These are phyloP conservation scores for Lagria hirta DNA, from an alignment of 2,888 invertebrate species.

Conservation along the genomic window DNA sequence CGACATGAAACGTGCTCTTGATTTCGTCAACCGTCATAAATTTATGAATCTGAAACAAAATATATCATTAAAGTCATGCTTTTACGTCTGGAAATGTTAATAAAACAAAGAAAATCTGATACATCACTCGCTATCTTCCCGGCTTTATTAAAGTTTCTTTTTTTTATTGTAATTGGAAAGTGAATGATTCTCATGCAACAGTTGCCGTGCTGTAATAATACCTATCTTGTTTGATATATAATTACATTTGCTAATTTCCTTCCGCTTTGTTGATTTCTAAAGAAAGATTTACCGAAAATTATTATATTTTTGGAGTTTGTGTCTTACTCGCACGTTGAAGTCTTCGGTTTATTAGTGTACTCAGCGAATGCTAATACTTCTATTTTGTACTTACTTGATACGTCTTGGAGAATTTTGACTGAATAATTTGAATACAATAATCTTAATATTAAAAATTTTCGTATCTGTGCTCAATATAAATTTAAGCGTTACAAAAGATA, in stretches of 20 bases:
- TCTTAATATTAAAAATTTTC: no score
- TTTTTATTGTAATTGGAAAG: constrained; percentile 41
- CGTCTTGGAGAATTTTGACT: no score
- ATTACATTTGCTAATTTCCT: constrained; percentile 25
- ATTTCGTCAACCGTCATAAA: constrained; percentile 84
- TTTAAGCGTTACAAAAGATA: no score
- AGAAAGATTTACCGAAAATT: constrained; percentile 5
- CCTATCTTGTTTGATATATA: constrained; percentile 10
- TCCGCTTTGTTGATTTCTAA: constrained; percentile 19
- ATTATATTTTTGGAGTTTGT: constrained; percentile 8
- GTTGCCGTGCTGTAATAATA: constrained; percentile 28
- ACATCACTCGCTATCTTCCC: constrained; percentile 27
- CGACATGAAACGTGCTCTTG: constrained; percentile 81
- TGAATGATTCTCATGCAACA: constrained; percentile 35
- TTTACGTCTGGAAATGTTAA: constrained; percentile 10
- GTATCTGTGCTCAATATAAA: no score
- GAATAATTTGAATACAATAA: no score
- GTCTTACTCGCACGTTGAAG: constrained; percentile 8
- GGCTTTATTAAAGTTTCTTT: constrained; percentile 38
- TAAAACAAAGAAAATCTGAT: constrained; percentile 18
- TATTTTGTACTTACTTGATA: not conserved
- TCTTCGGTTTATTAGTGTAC: constrained; percentile 1
- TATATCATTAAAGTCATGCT: constrained; percentile 18
- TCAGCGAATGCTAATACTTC: not conserved
- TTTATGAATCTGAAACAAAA: constrained; percentile 79